phyloP scores from a whole-genome alignment of 2,797 vertebrate genomes.

The Alexandromys oeconomus region DNA sequence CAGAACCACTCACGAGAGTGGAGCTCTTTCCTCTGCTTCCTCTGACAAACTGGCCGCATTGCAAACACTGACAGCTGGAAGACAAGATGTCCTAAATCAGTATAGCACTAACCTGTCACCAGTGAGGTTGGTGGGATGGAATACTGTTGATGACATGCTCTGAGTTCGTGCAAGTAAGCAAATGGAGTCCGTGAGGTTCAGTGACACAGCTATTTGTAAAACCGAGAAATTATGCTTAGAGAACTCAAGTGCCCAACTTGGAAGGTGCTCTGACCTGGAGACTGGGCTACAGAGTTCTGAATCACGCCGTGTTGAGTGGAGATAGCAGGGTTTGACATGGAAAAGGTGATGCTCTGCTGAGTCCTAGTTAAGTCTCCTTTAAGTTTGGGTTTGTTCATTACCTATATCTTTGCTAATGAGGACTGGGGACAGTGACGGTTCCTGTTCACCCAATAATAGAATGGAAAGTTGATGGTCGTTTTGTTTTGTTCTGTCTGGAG shows the following conservation, averaged over 20 bases:
- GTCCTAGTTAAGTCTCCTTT: slow-evolving; percentile 75
- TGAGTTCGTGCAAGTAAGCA: slow-evolving; percentile 44
- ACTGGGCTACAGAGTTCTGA: slow-evolving; percentile 62
- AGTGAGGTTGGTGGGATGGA: slow-evolving; percentile 18
- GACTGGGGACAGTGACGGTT: neutral
- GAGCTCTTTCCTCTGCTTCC: neutral
- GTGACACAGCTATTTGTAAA: neutral
- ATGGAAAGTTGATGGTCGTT: neutral
- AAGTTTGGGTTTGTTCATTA: neutral
- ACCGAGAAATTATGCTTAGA: slow-evolving; percentile 44
- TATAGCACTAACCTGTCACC: neutral
- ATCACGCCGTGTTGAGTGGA: neutral
- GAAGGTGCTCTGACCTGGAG: slow-evolving; percentile 13
- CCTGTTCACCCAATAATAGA: neutral
- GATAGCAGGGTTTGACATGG: neutral
- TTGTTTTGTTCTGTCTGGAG: neutral
- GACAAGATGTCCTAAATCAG: neutral
- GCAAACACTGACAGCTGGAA: neutral
- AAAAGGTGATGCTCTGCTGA: slow-evolving; percentile 70
- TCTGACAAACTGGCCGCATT: neutral
- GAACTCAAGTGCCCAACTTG: neutral
- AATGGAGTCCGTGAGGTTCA: slow-evolving; percentile 13
- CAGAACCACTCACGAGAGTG: neutral
- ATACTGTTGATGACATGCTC: neutral
- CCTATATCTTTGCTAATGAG: neutral